These are phyloP conservation scores for Ganaspis sp. DNA, from an alignment of 1,140 invertebrate species.

Conservation along the genomic window DNA sequence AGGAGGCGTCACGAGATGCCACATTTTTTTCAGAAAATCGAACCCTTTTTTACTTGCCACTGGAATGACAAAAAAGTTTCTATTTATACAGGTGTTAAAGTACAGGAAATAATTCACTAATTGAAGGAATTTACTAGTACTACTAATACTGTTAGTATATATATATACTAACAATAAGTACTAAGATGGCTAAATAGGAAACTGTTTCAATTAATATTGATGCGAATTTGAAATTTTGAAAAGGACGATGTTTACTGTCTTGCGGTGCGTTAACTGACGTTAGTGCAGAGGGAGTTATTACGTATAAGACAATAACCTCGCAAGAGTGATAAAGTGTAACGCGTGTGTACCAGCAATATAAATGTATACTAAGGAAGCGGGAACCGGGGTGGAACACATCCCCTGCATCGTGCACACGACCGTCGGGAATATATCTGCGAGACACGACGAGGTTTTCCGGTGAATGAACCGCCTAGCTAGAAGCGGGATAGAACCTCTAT, in stretches of 20 bases:
- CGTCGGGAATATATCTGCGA: conserved; percentile 59
- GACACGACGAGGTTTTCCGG: conserved; percentile 67
- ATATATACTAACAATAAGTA: too few relatives aligned
- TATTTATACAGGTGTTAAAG: too few relatives aligned
- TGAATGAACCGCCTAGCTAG: conserved; percentile 50
- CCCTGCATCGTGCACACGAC: conserved; percentile 45
- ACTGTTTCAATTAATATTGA: too few relatives aligned
- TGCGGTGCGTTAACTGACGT: conserved; percentile 49
- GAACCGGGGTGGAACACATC: conserved; percentile 42
- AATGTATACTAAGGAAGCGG: conserved; percentile 45
- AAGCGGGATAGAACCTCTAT: conserved; percentile 45
- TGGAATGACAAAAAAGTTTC: too few relatives aligned
- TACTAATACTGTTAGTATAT: too few relatives aligned
- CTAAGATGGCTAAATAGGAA: too few relatives aligned
- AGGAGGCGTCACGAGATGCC: conserved; percentile 52
- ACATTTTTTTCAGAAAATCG: conserved; percentile 40
- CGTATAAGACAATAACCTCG: conserved; percentile 66
- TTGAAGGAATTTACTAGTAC: too few relatives aligned
- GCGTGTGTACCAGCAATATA: conserved; percentile 65
- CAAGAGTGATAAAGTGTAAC: conserved; percentile 70
- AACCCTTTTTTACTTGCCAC: neutral
- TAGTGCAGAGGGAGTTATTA: conserved; percentile 58
- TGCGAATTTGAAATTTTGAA: too few relatives aligned
- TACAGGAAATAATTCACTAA: too few relatives aligned
- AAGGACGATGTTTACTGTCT: too few relatives aligned